phyloP scores from a whole-genome alignment of 2,888 invertebrate genomes.

The Pasiphila rectangulata region DNA sequence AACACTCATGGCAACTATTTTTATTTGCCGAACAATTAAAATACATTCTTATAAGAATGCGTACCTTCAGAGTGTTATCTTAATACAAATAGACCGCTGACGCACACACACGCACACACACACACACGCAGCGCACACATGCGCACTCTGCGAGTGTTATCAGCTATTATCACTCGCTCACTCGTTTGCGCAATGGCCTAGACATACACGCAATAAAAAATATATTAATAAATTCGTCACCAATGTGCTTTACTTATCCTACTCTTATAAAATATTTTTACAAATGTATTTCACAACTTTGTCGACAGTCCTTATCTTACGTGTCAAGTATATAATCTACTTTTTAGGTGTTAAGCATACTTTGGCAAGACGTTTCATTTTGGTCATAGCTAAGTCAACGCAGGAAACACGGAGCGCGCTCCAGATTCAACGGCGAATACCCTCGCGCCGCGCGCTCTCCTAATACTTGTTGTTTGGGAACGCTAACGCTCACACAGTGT shows the following conservation, averaged over 20 bases:
- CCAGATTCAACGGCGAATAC: neutral
- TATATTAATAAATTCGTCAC: conserved; percentile 65
- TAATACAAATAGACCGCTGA: conserved; percentile 44
- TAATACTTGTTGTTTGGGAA: too few species aligned
- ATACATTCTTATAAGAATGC: conserved; percentile 36
- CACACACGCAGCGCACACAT: conserved; percentile 25
- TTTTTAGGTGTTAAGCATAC: neutral
- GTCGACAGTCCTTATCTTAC: neutral
- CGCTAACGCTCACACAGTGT: too few species aligned
- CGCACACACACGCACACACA: conserved; percentile 23
- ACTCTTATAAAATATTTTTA: conserved; percentile 27
- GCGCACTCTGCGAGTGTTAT: conserved; percentile 19
- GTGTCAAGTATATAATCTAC: neutral
- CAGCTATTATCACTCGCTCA: conserved; percentile 21
- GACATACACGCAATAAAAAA: conserved; percentile 31
- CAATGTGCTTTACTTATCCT: conserved; percentile 22
- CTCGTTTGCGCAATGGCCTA: conserved; percentile 11
- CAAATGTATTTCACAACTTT: conserved; percentile 22
- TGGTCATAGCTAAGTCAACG: neutral
- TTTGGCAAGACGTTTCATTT: neutral
- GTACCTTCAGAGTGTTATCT: conserved; percentile 38
- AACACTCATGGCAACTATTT: conserved; percentile 35
- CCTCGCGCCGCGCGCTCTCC: too few species aligned
- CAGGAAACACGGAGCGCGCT: neutral
- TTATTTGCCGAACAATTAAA: conserved; percentile 40